Evolutionary conservation across 2,888 invertebrate species (phyloP), one percentile per base, ranked within the genome.

Genomic region (Himalopsyche anomala): DNA sequence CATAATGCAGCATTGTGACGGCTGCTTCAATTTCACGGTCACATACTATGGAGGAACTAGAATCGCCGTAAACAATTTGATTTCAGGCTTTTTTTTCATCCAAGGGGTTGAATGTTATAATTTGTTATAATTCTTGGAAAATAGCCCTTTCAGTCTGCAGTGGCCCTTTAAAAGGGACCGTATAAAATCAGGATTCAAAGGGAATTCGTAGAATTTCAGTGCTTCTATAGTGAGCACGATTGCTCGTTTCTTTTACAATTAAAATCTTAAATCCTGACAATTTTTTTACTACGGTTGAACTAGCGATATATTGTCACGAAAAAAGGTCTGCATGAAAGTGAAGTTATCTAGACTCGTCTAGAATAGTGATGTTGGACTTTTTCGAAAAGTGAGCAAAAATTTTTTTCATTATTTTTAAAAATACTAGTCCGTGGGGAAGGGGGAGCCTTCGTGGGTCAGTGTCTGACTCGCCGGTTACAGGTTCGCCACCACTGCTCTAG

Each of bases 121-220:
- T 86, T 86, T 45, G 86, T 51, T 81, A 55, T 86, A 84, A 86
- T 86, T 86, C 86, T 86, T 55, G 86, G 86, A 86, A 86, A 86
- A 86, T 84, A 56, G 40, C 36, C 81, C 84, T 69, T 84, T 79
- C 79, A 38, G 38, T 19, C 51, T 38, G 79, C 2, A 38, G 84
- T 40, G 40, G 42, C 51, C 62, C 40, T 80, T 56, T 56, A 11
- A 38, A 55, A 55, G 74, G 82, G 54, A 82, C 54, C 82, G 82
- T 51, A 74, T 12, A 82, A 17, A 85, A 85, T 85, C 54, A 54
- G n/a, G 51, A 54, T 85, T 82, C 81, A 85, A 74, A 36, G 28
- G 45, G 85, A 85, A 82, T 85, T 82, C 79, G 51, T 9, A 19
- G n/a, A 74, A 85, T 82, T 79, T 85, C 82, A 82, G 82, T 82